These are phyloP conservation scores for Sinosuthora webbiana DNA, from an alignment of 2,113 vertebrate species.

Conservation along the genomic window DNA sequence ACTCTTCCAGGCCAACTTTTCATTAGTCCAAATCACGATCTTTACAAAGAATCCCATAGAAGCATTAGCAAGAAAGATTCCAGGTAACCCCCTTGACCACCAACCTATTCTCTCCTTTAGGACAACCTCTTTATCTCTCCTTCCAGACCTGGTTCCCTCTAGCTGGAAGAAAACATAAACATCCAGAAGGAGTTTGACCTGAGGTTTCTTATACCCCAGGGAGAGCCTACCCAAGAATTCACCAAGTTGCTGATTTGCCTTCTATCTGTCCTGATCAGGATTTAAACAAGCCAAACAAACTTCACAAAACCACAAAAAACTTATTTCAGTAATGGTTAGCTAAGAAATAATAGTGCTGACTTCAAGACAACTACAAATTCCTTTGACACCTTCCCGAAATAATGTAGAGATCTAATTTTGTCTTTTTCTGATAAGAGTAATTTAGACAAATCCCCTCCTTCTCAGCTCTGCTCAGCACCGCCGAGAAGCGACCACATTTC, in stretches of 20 bases:
- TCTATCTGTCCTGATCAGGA: background rate
- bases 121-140: background rate
- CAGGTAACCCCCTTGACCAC: background rate
- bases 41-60: background rate
- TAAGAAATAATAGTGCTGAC: background rate
- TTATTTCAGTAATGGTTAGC: background rate
- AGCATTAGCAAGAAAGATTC: background rate
- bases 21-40: background rate
- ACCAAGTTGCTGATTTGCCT: background rate
- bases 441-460: background rate
- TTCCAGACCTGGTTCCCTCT: background rate
- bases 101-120: background rate
- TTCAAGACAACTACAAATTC: background rate
- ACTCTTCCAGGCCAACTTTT: background rate
- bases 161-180: background rate
- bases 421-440: background rate
- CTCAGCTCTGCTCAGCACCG: background rate
- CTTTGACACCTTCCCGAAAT: background rate
- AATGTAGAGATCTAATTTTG: background rate
- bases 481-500: conserved; percentile 11
- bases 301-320: background rate
- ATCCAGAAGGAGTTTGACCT: background rate
- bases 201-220: background rate
- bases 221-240: background rate
- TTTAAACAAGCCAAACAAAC: background rate